These are phyloP conservation scores for Luperina testacea DNA, from an alignment of 2,888 invertebrate species.

Conservation along the genomic window DNA sequence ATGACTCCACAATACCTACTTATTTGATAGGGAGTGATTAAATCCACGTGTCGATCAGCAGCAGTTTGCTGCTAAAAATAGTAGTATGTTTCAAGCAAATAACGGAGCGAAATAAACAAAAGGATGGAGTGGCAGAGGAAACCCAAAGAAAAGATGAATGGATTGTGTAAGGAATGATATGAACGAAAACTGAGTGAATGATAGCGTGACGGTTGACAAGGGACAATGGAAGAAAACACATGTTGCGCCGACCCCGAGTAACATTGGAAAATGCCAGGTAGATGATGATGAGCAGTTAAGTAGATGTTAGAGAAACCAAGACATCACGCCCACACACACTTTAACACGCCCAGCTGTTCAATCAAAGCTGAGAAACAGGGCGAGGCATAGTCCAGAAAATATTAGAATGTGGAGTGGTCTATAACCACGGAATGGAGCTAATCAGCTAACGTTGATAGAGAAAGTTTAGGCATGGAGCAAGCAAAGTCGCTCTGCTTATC, in stretches of 20 bases:
- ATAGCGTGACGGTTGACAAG: background rate
- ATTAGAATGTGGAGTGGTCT: background rate
- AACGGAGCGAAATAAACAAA: background rate
- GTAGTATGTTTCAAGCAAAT: background rate
- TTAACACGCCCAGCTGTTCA: background rate
- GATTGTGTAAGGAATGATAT: background rate
- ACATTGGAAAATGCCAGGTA: background rate
- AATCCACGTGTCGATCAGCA: background rate
- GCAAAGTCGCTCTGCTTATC: conserved; percentile 15
- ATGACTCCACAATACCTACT: background rate
- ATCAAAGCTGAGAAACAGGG: background rate
- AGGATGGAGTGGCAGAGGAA: background rate
- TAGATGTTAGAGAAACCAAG: background rate
- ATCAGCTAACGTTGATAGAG: background rate
- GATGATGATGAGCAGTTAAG: background rate
- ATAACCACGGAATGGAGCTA: background rate
- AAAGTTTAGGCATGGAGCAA: background rate
- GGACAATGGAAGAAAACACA: background rate
- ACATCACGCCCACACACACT: background rate
- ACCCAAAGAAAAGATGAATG: background rate
- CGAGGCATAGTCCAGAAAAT: background rate
- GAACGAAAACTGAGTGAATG: background rate
- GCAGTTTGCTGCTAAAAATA: background rate
- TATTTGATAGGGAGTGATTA: background rate
- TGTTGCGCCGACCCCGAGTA: too few species aligned